phyloP scores from a whole-genome alignment of 2,888 invertebrate species.

The Anthophora plumipes region DNA sequence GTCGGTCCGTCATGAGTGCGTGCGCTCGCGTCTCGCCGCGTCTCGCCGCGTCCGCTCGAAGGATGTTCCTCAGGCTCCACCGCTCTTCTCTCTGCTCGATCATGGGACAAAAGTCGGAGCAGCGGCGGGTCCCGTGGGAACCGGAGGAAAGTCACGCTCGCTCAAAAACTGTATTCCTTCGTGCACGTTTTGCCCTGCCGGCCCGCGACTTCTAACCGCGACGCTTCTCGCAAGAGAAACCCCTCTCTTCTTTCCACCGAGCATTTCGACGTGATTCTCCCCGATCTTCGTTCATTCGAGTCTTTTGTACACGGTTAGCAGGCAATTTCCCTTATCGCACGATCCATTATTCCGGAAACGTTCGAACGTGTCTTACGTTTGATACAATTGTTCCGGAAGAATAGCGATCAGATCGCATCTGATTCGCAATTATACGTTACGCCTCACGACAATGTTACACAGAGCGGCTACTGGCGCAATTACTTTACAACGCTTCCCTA shows the following conservation, averaged over 20 bases:
- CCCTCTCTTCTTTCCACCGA: no score
- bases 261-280: no score
- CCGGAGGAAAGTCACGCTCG: constrained; percentile 73
- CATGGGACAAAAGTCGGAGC: constrained; percentile 75
- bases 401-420: constrained; percentile 57
- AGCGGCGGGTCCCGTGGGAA: constrained; percentile 76
- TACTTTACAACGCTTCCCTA: constrained; percentile 30
- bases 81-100: constrained; percentile 55
- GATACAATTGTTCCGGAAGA: constrained; percentile 54
- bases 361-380: constrained; percentile 17
- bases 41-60: constrained; percentile 65
- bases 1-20: constrained; percentile 67
- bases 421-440: constrained; percentile 55
- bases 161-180: constrained; percentile 66
- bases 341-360: constrained; percentile 24
- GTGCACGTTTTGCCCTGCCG: constrained; percentile 54
- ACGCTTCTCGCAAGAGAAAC: neutral
- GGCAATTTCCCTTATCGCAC: no score
- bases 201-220: constrained; percentile 17
- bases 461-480: constrained; percentile 32
- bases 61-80: constrained; percentile 59
- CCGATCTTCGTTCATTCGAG: no score
- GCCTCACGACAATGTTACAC: constrained; percentile 31
- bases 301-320: neutral
- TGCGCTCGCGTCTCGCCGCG: constrained; percentile 70